Evolutionary conservation across 2,888 invertebrate genomes (phyloP).

Genomic region (Melanostoma mellinum): DNA sequence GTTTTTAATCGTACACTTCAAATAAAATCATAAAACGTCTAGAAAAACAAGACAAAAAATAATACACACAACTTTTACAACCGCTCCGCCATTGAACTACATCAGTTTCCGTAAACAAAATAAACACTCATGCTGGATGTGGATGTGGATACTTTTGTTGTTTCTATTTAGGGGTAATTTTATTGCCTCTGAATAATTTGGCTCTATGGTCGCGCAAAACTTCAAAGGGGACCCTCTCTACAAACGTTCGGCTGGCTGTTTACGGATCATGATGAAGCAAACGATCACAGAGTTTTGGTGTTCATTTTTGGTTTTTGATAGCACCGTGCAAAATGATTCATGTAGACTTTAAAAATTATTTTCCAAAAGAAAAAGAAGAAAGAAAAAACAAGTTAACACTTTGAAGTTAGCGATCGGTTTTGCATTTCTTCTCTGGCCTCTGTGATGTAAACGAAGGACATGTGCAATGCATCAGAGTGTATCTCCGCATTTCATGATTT

Average conservation of each 20-base stretch:
- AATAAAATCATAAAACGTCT: slow-evolving; percentile 43
- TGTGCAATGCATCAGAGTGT: slow-evolving; percentile 32
- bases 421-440: background rate
- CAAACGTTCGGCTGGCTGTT: slow-evolving; percentile 19
- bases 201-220: slow-evolving; percentile 23
- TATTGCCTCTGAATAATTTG: slow-evolving; percentile 53
- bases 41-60: slow-evolving; percentile 9
- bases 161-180: slow-evolving; percentile 58
- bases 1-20: slow-evolving; percentile 49
- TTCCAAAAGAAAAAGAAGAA: background rate
- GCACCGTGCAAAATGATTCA: slow-evolving; percentile 60
- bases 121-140: slow-evolving; percentile 18
- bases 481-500: slow-evolving; percentile 6
- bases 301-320: slow-evolving; percentile 12
- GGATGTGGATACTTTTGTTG: slow-evolving; percentile 18
- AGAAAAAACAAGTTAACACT: slow-evolving; percentile 42
- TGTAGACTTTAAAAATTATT: slow-evolving; percentile 52
- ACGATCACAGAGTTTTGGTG: slow-evolving; percentile 49
- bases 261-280: slow-evolving; percentile 45
- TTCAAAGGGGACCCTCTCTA: slow-evolving; percentile 15
- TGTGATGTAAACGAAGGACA: slow-evolving; percentile 49
- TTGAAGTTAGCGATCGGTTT: slow-evolving; percentile 44
- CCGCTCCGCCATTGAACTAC: slow-evolving; percentile 59
- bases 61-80: slow-evolving; percentile 45
- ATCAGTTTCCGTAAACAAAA: slow-evolving; percentile 53